Conservation (phyloP, 2,888 invertebrate genomes). For the Stegana nigrithorax region DNA sequence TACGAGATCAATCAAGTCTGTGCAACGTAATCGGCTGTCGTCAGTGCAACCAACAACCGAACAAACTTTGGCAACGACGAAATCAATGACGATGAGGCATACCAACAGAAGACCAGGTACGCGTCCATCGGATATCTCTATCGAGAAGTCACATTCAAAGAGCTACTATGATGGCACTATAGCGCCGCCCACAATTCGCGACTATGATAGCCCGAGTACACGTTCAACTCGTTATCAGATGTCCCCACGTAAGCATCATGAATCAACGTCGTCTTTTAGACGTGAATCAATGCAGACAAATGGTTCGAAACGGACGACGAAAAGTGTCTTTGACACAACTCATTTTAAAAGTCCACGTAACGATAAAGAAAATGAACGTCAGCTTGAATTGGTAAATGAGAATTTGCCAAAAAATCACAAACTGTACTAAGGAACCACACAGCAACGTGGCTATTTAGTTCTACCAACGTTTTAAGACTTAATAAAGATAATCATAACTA, state of each 20-base stretch:
- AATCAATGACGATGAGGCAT: slow-evolving; percentile 27
- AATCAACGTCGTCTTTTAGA: slow-evolving; percentile 21
- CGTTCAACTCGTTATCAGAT: slow-evolving; percentile 29
- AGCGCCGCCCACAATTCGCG: slow-evolving; percentile 33
- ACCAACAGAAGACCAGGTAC: background rate
- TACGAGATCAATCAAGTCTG: slow-evolving; percentile 15
- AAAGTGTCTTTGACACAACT: slow-evolving; percentile 63
- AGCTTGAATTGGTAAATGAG: slow-evolving; percentile 39
- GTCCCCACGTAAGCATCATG: too few relatives aligned
- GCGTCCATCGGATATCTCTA: slow-evolving; percentile 49
- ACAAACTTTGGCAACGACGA: background rate
- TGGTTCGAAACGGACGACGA: slow-evolving; percentile 55
- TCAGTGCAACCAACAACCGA: slow-evolving; percentile 4
- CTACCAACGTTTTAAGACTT: too few relatives aligned
- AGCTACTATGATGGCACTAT: slow-evolving; percentile 67
- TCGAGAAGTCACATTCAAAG: slow-evolving; percentile 67
- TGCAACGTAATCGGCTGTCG: slow-evolving; percentile 14
- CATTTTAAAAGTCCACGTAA: slow-evolving; percentile 59
- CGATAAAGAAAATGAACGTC: slow-evolving; percentile 46
- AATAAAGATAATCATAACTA: too few relatives aligned
- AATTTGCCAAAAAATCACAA: slow-evolving; percentile 66
- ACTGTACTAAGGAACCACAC: slow-evolving; percentile 45
- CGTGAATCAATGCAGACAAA: background rate
- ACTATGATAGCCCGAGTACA: slow-evolving; percentile 24
- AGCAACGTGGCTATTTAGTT: too few relatives aligned